Evolutionary conservation across 2,888 invertebrate genomes (phyloP).

Genomic region (Brachyptera putata): DNA sequence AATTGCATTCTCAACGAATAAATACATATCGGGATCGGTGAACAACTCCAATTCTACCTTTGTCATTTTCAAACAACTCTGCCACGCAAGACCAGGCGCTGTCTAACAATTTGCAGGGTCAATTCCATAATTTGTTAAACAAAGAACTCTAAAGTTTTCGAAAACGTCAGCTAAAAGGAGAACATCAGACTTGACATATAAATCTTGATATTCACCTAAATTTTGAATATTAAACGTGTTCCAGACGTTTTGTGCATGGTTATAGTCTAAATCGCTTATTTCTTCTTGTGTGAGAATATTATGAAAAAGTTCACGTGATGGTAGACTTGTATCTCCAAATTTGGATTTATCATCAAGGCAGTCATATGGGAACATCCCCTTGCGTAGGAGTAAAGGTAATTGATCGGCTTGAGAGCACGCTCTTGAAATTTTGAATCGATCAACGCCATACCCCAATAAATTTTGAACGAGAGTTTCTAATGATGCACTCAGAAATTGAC

Average conservation of each 20-base stretch:
- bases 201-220: slow-evolving; percentile 37
- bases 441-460: slow-evolving; percentile 21
- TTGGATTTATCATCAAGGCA: slow-evolving; percentile 36
- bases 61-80: slow-evolving; percentile 41
- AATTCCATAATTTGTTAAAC: slow-evolving; percentile 36
- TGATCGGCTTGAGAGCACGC: slow-evolving; percentile 9
- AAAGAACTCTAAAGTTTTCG: slow-evolving; percentile 39
- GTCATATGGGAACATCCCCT: slow-evolving; percentile 41
- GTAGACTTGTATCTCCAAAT: slow-evolving; percentile 34
- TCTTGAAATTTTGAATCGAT: neutral
- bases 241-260: slow-evolving; percentile 38
- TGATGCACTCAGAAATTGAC: slow-evolving; percentile 38
- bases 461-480: slow-evolving; percentile 37
- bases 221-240: slow-evolving; percentile 34
- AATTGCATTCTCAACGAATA: slow-evolving; percentile 39
- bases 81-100: slow-evolving; percentile 39
- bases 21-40: slow-evolving; percentile 40
- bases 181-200: slow-evolving; percentile 39
- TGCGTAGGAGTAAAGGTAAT: slow-evolving; percentile 33
- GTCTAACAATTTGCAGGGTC: slow-evolving; percentile 41
- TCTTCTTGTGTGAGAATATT: slow-evolving; percentile 30
- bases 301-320: slow-evolving; percentile 34
- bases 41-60: slow-evolving; percentile 39
- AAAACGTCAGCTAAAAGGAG: slow-evolving; percentile 39
- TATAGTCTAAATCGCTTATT: slow-evolving; percentile 34